Percentiles rank a stretch among this genome's conserved stretches.
phyloP scores from a whole-genome alignment of 2,888 invertebrate species.

The Galeruca laticollis region DNA sequence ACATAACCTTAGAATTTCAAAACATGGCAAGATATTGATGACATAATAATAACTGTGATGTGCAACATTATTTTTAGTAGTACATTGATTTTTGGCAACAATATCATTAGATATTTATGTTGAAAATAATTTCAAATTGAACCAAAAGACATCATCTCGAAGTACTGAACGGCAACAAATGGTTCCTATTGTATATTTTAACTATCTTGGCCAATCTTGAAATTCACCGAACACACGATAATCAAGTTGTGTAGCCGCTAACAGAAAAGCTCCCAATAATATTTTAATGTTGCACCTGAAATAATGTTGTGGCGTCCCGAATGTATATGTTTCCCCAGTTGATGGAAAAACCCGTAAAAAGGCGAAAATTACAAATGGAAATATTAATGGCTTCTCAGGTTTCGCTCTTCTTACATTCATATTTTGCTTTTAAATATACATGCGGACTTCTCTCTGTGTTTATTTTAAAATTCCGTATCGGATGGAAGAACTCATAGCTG shows the following conservation, averaged over 20 bases:
- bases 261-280: constrained; percentile 37
- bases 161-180: too few relatives aligned
- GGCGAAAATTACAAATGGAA: constrained; percentile 58
- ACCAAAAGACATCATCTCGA: too few relatives aligned
- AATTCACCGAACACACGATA: neutral
- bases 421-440: constrained; percentile 44
- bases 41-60: too few relatives aligned
- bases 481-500: constrained; percentile 13
- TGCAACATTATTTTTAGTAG: too few relatives aligned
- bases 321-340: constrained; percentile 53
- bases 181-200: too few relatives aligned
- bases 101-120: too few relatives aligned
- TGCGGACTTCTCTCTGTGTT: constrained; percentile 35
- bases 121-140: too few relatives aligned
- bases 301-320: constrained; percentile 59
- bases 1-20: too few relatives aligned
- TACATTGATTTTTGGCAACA: too few relatives aligned
- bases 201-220: neutral
- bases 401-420: constrained; percentile 47
- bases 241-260: constrained; percentile 19
- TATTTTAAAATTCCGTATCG: constrained; percentile 24
- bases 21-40: too few relatives aligned
- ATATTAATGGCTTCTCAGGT: constrained; percentile 56
- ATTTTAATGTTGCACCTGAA: constrained; percentile 54
- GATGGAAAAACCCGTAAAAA: constrained; percentile 41